Base-by-base conservation (phyloP, 1,140 invertebrate genomes). In the Drosophila albomicans region DNA sequence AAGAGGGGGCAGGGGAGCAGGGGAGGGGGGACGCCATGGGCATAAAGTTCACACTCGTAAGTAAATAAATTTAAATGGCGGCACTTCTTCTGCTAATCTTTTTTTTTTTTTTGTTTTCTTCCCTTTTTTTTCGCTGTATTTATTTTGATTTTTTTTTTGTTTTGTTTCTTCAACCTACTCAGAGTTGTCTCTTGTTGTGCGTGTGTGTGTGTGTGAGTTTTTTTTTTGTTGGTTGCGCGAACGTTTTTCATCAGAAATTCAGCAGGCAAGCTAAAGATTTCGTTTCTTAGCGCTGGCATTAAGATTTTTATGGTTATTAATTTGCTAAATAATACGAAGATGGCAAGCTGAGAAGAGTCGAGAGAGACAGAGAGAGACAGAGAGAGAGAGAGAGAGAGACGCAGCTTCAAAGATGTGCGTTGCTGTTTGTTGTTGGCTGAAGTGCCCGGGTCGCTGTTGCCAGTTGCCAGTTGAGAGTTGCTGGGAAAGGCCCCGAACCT, bases 241-340 rank as follows among this genome's bases (percentile, higher is more conserved):
- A 78, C 65, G 81, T 84, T 89, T 88, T 88, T 88, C 84, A 73
- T 84, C 78, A 89, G 84, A 88, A 88, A 89, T 88, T 89, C 84
- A 88, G 70, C 84, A 85, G 85, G 81, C 78, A 88, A 89, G 74
- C 85, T 84, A 70, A 84, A 89, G 85, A 88, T 88, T 88, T 87
- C 70, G 84, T 82, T 89, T 81, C 81, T 88, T 73, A 75, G 65
- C 78, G 74, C 78, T 87, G 81, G 78, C 85, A 88, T 88, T 89
- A 88, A 88, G 85, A 89, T 88, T 88, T 88, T 88, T 88, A 88
- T 88, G 84, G 84, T 88, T 88, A 88, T 88, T 88, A 88, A 88
- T 88, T 88, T 89, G 84, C 84, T 89, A 88, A 88, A 81, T 88
- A 88, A 88, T 88, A 88, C 77, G 80, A 81, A 80, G 85, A 81